phyloP scores from a whole-genome alignment of 2,797 vertebrate species.

The Pseudomugil tenellus region DNA sequence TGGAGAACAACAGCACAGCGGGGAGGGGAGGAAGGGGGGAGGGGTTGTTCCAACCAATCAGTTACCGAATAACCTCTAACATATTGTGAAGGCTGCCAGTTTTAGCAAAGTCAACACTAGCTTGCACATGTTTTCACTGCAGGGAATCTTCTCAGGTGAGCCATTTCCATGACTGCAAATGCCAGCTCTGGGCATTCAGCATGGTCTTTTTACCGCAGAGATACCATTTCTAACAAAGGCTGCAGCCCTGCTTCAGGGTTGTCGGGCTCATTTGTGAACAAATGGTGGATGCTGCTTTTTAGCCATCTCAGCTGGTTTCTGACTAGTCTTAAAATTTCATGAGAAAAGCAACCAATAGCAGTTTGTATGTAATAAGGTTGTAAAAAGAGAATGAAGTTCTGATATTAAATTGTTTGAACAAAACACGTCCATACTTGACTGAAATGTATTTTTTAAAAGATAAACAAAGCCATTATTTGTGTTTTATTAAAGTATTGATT shows the following conservation, averaged over 20 bases:
- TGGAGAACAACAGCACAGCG: slow-evolving; percentile 15
- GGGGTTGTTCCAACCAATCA: slow-evolving; percentile 17
- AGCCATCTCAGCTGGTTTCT: slow-evolving; percentile 22
- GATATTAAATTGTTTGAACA: slow-evolving; percentile 7
- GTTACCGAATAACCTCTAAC: slow-evolving; percentile 20
- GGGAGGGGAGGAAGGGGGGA: slow-evolving; percentile 45
- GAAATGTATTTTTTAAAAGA: not conserved
- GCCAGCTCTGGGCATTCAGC: slow-evolving; percentile 15
- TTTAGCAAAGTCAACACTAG: slow-evolving; percentile 49
- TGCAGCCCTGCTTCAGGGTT: slow-evolving; percentile 34
- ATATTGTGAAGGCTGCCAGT: slow-evolving; percentile 21
- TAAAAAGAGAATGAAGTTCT: slow-evolving; percentile 4
- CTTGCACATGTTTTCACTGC: slow-evolving; percentile 29
- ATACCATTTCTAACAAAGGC: slow-evolving; percentile 41
- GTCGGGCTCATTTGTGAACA: slow-evolving; percentile 48
- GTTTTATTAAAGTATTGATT: not conserved
- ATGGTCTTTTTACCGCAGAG: slow-evolving; percentile 15
- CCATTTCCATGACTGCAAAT: not conserved
- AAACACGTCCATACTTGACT: not conserved
- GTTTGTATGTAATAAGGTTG: slow-evolving; percentile 20
- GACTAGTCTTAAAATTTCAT: slow-evolving; percentile 50
- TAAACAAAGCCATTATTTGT: not conserved
- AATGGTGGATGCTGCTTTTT: slow-evolving; percentile 6
- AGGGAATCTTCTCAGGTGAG: slow-evolving; percentile 33
- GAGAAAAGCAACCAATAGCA: slow-evolving; percentile 48